phyloP scores from a whole-genome alignment of 2,113 vertebrate genomes.

The Pavo muticus region DNA sequence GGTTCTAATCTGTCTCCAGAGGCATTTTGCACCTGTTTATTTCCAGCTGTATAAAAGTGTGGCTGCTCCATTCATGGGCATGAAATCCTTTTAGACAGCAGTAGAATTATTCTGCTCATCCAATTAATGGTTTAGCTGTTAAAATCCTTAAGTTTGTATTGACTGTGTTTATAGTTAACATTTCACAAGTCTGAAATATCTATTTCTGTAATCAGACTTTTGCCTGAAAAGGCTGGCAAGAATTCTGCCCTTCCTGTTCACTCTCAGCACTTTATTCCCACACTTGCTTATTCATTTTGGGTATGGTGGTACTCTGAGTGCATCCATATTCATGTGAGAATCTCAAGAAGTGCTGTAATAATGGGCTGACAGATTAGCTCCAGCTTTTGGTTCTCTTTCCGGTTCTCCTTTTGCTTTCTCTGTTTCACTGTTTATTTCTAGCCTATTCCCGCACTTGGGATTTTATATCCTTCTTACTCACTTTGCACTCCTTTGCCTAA shows the following conservation, averaged over 20 bases:
- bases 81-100: not conserved
- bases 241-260: not conserved
- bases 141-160: not conserved
- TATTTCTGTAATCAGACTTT: not conserved
- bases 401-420: not conserved
- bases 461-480: not conserved
- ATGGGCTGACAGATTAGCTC: not conserved
- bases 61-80: not conserved
- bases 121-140: not conserved
- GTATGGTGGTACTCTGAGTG: not conserved
- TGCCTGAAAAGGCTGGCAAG: not conserved
- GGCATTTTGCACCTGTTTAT: not conserved
- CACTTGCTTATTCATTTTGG: not conserved
- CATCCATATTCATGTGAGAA: not conserved
- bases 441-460: not conserved
- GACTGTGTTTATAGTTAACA: not conserved
- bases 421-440: conserved; percentile 7
- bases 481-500: conserved; percentile 28
- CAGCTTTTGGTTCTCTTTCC: not conserved
- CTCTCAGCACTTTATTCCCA: not conserved
- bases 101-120: conserved; percentile 1
- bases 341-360: not conserved
- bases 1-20: not conserved
- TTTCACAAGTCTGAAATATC: conserved; percentile 13
- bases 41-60: not conserved